Evolutionary conservation across 2,888 invertebrate species (phyloP).

Genomic region (Lepetodrilus schrolli): DNA sequence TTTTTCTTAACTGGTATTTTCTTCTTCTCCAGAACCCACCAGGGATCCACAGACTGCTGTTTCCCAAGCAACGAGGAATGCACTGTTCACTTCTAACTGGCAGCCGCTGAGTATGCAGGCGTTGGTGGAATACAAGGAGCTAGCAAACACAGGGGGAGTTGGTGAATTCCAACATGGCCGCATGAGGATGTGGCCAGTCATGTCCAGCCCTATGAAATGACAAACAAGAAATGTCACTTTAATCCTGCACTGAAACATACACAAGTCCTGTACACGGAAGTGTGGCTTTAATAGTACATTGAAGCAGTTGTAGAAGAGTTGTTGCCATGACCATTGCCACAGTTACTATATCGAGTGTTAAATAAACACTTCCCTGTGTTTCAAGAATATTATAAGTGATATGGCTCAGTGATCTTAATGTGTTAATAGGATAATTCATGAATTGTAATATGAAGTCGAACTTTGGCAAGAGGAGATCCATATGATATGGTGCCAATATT

Average conservation of each 20-base stretch:
- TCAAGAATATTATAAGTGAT: no score
- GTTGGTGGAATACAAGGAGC: conserved; percentile 64
- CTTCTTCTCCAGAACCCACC: background rate
- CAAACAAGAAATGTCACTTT: background rate
- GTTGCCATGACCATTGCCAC: no score
- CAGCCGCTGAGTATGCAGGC: conserved; percentile 67
- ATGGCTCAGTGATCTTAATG: no score
- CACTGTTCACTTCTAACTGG: conserved; percentile 54
- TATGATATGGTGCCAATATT: no score
- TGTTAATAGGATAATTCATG: no score
- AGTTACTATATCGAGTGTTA: no score
- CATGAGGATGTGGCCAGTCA: conserved; percentile 57
- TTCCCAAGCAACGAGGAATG: no score
- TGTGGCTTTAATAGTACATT: background rate
- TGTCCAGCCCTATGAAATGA: background rate
- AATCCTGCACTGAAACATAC: background rate
- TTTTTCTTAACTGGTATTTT: background rate
- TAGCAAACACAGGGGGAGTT: conserved; percentile 48
- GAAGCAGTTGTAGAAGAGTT: no score
- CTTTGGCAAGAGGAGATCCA: no score
- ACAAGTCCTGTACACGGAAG: background rate
- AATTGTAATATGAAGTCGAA: no score
- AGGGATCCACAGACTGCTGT: background rate
- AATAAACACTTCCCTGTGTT: no score
- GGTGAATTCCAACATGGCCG: conserved; percentile 63